Evolutionary conservation across 2,113 vertebrate species (phyloP).

Genomic region (Desmodus rotundus): DNA sequence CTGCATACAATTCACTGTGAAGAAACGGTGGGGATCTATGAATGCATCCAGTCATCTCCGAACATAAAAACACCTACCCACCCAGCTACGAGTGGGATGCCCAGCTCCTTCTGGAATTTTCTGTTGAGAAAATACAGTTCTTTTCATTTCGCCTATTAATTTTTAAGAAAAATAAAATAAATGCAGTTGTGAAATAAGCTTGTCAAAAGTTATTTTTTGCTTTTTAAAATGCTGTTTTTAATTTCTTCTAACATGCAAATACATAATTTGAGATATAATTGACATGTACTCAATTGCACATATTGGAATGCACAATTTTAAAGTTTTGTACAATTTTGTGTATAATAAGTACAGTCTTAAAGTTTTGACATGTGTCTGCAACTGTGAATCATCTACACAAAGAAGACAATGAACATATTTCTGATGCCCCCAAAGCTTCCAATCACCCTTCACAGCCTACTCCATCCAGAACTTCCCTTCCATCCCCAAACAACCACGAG

Average conservation of each 20-base stretch:
- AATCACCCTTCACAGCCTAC: no score
- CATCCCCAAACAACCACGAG: background rate
- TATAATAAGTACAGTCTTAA: background rate
- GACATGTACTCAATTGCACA: background rate
- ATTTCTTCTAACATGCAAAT: background rate
- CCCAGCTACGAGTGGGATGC: background rate
- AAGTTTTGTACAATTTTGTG: background rate
- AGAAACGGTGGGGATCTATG: background rate
- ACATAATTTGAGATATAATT: background rate
- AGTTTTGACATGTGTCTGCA: background rate
- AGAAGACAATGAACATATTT: background rate
- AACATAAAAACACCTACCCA: background rate
- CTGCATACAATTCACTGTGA: background rate
- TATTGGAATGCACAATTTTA: background rate
- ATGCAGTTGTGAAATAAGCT: background rate
- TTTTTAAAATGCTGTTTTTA: background rate
- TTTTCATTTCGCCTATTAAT: background rate
- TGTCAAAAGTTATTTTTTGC: background rate
- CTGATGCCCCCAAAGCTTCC: background rate
- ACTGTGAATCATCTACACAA: background rate
- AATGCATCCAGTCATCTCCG: background rate
- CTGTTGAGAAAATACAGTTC: background rate
- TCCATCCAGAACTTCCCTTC: background rate
- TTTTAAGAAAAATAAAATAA: conserved; percentile 15
- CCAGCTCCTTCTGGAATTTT: background rate